These are phyloP conservation scores for Lepisosteus oculatus DNA, from an alignment of 2,113 vertebrate species.

Conservation along the genomic window DNA sequence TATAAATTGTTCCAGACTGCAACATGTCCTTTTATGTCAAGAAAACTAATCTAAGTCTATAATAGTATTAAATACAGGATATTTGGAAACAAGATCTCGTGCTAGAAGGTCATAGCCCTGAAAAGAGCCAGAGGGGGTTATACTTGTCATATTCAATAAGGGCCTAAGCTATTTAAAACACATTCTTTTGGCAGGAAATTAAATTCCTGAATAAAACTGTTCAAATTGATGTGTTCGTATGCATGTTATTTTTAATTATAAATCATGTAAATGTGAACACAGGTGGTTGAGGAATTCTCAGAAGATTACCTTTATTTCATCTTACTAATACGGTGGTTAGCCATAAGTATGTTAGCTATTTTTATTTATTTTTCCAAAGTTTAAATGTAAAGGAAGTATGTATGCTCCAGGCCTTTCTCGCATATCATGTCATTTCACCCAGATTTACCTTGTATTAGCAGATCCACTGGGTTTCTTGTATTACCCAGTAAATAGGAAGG, in stretches of 20 bases:
- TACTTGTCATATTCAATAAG: not conserved
- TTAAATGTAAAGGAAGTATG: not conserved
- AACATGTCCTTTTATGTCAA: not conserved
- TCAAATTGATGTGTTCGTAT: not conserved
- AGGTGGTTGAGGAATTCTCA: not conserved
- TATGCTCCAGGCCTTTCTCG: not conserved
- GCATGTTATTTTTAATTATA: not conserved
- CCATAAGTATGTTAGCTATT: not conserved
- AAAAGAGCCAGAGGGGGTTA: not conserved
- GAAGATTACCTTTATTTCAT: not conserved
- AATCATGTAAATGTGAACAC: not conserved
- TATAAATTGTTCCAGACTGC: not conserved
- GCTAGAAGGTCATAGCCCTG: not conserved
- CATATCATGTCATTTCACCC: not conserved
- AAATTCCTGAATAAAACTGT: not conserved
- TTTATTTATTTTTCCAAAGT: not conserved
- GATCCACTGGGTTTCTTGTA: too few relatives aligned
- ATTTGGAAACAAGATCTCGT: slow-evolving; percentile 1
- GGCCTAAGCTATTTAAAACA: not conserved
- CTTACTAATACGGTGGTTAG: not conserved
- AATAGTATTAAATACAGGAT: not conserved
- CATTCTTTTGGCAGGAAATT: not conserved
- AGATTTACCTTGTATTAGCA: too few relatives aligned
- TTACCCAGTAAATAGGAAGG: too few relatives aligned
- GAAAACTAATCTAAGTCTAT: not conserved